A percentile compares a stretch with the other conserved stretches of the same genome.
phyloP scores from a whole-genome alignment of 2,888 invertebrate genomes.

The Amphipyra tragopoginis region DNA sequence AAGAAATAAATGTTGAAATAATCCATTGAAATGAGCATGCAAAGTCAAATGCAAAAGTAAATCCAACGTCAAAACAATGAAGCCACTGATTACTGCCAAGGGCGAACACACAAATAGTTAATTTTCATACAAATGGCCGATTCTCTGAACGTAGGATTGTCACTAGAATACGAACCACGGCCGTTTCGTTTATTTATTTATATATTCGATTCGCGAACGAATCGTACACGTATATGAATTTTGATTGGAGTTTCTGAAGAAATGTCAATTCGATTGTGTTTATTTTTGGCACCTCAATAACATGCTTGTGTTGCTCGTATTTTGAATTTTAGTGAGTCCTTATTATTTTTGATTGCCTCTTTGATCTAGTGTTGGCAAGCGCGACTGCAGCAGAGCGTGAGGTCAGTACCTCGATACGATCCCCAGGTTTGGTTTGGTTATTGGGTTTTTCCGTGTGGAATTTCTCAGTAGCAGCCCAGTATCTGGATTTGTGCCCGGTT shows the following conservation, averaged over 20 bases:
- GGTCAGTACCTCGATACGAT: too few species aligned
- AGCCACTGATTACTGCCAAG: constrained; percentile 31
- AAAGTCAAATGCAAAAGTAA: not conserved
- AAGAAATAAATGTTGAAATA: not conserved
- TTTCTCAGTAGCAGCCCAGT: too few species aligned
- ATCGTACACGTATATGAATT: constrained; percentile 36
- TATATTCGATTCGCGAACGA: constrained; percentile 31
- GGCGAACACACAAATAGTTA: constrained; percentile 26
- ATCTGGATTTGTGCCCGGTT: too few species aligned
- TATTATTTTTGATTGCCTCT: too few species aligned
- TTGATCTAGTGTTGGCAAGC: too few species aligned
- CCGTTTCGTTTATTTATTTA: constrained; percentile 5
- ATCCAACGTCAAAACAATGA: constrained; percentile 23
- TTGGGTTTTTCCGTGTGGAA: too few species aligned
- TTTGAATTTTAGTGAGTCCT: not conserved
- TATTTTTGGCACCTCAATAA: constrained; percentile 33
- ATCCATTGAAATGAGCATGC: not conserved
- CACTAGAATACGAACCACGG: constrained; percentile 15
- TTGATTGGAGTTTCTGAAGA: constrained; percentile 43
- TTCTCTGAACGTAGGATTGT: constrained; percentile 42
- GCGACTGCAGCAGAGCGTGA: too few species aligned
- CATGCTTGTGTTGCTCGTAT: not conserved
- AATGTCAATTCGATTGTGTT: constrained; percentile 33
- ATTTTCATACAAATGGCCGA: constrained; percentile 56
- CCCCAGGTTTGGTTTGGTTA: too few species aligned